phyloP scores from a whole-genome alignment of 2,888 invertebrate genomes.

The Resseliella maxima region DNA sequence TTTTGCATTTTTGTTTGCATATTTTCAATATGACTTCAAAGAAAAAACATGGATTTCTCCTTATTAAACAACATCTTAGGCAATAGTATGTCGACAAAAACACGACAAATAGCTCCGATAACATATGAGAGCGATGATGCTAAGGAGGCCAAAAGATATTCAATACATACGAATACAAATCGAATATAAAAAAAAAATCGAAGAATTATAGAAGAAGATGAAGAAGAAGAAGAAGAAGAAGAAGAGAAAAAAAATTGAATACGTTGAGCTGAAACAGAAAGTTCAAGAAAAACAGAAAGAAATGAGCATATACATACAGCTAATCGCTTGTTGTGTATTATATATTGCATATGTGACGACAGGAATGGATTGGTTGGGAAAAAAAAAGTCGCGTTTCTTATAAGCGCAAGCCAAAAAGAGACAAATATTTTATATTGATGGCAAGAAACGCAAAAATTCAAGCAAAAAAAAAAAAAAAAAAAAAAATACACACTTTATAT shows the following conservation, averaged over 20 bases:
- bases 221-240: not conserved
- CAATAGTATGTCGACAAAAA: not conserved
- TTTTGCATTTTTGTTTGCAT: not conserved
- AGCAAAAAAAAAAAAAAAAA: not conserved
- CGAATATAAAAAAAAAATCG: not conserved
- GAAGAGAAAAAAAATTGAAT: not conserved
- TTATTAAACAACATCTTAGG: conserved; percentile 40
- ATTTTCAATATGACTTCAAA: not conserved
- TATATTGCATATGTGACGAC: not conserved
- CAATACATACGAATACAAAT: not conserved
- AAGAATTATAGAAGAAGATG: not conserved
- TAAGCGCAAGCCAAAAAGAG: conserved; percentile 6
- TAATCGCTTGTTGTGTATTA: not conserved
- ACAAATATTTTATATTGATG: not conserved
- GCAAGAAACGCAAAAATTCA: not conserved
- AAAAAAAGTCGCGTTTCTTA: not conserved
- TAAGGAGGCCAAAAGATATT: conserved; percentile 11
- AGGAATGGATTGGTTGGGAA: not conserved
- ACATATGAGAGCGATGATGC: not conserved
- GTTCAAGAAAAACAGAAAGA: conserved; percentile 39
- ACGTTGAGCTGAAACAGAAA: conserved; percentile 6
- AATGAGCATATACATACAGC: not conserved
- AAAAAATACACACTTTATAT: not conserved
- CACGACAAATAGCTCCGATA: not conserved
- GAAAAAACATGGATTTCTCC: conserved; percentile 40